These are phyloP conservation scores for Hypothenemus hampei DNA, from an alignment of 1,140 invertebrate genomes.

Conservation along the genomic window DNA sequence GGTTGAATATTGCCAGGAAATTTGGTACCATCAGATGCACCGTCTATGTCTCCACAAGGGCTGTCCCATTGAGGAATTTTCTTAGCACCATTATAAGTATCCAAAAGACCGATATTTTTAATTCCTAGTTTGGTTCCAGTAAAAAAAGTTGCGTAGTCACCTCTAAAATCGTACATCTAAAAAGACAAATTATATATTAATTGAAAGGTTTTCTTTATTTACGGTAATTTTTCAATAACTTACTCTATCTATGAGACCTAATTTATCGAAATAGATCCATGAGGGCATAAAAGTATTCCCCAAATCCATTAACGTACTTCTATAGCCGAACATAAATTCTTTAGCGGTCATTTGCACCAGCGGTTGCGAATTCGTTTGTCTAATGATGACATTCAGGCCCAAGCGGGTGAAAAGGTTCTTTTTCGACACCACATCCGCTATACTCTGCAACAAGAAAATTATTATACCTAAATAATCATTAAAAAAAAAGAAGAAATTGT, in stretches of 20 bases:
- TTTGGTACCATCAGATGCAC: constrained; percentile 81
- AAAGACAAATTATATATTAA: constrained; percentile 10
- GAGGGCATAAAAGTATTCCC: constrained; percentile 70
- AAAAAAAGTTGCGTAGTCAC: constrained; percentile 73
- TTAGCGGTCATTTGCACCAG: constrained; percentile 70
- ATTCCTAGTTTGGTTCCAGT: constrained; percentile 62
- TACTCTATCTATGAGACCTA: constrained; percentile 78
- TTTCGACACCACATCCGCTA: constrained; percentile 66
- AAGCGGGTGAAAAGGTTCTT: constrained; percentile 58
- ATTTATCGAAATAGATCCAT: constrained; percentile 77
- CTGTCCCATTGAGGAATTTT: constrained; percentile 72
- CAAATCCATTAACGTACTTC: constrained; percentile 64
- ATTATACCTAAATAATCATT: no score
- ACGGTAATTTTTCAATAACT: constrained; percentile 39
- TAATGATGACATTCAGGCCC: constrained; percentile 63
- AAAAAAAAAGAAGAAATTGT: no score
- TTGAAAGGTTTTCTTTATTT: not conserved
- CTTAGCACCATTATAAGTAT: constrained; percentile 66
- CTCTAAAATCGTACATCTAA: constrained; percentile 82
- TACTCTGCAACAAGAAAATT: constrained; percentile 64
- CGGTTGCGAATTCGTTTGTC: constrained; percentile 60
- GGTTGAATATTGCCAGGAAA: constrained; percentile 64
- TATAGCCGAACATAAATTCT: constrained; percentile 81
- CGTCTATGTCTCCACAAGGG: constrained; percentile 69
- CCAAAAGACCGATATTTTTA: constrained; percentile 62